Conservation (phyloP, 2,797 vertebrate species). For the Staurois parvus region DNA sequence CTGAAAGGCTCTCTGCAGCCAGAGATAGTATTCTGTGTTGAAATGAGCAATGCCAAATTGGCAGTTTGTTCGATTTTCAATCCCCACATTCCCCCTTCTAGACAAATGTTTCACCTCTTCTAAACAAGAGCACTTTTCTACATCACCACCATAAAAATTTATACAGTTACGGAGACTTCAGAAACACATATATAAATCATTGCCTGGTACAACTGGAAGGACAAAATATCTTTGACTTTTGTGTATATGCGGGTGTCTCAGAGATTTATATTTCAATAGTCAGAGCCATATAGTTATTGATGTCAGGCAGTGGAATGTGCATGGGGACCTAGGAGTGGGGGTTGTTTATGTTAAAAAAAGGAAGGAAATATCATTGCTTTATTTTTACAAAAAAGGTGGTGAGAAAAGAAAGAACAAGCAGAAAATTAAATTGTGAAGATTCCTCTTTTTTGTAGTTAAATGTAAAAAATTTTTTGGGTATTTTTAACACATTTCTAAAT, state of each 20-base stretch:
- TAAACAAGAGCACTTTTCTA: constrained; percentile 46
- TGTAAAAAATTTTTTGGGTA: neutral
- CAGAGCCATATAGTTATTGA: constrained; percentile 11
- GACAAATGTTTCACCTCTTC: constrained; percentile 40
- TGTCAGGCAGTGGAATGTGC: constrained; percentile 10
- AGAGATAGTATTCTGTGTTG: constrained; percentile 38
- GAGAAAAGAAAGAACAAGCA: neutral
- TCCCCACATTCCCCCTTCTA: constrained; percentile 25
- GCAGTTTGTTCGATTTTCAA: constrained; percentile 33
- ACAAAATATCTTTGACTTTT: constrained; percentile 12
- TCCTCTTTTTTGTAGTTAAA: neutral
- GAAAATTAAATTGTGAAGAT: neutral
- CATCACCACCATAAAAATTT: constrained; percentile 8
- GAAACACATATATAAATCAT: constrained; percentile 50
- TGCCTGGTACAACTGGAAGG: constrained; percentile 9
- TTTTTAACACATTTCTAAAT: no score
- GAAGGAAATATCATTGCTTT: no score
- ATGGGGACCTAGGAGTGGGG: neutral
- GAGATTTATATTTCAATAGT: constrained; percentile 59
- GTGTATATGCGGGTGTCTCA: neutral
- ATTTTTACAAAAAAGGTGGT: neutral
- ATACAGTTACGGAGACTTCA: constrained; percentile 24
- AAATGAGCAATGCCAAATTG: constrained; percentile 48
- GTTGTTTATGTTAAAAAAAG: neutral
- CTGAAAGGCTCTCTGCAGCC: constrained; percentile 55